Conservation (phyloP, 2,797 vertebrate genomes). For the Sebastolobus altivelis region DNA sequence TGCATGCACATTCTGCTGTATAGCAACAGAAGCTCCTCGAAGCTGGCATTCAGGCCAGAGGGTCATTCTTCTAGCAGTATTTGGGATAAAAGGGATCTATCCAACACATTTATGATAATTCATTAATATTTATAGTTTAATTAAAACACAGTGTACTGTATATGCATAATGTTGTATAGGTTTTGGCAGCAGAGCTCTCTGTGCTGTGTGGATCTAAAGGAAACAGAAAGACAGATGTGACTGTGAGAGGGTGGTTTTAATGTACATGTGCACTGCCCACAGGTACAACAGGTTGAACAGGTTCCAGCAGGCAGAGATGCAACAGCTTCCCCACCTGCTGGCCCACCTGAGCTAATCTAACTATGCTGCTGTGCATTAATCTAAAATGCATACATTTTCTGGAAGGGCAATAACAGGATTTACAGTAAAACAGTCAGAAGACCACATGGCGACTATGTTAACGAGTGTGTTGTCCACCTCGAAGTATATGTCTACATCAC, state of each 20-base stretch:
- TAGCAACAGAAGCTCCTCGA: background rate
- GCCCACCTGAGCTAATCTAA: conserved; percentile 31
- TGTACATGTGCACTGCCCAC: background rate
- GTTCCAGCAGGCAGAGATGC: conserved; percentile 52
- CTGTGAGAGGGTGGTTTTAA: background rate
- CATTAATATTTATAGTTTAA: background rate
- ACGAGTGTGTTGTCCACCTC: conserved; percentile 10
- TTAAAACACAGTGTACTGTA: background rate
- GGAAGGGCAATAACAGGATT: background rate
- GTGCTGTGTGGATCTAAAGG: background rate
- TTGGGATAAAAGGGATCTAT: background rate
- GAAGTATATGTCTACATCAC: conserved; percentile 11
- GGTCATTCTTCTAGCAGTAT: background rate
- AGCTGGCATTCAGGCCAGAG: background rate
- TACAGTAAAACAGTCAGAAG: background rate
- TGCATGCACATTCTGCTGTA: background rate
- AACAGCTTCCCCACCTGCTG: conserved; percentile 60
- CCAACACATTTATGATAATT: background rate
- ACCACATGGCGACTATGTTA: conserved; percentile 6
- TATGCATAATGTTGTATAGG: background rate
- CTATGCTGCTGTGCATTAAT: conserved; percentile 4
- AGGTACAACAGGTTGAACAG: conserved; percentile 33
- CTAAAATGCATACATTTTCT: conserved; percentile 3
- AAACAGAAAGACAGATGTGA: background rate
- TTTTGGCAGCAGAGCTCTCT: background rate